These are phyloP conservation scores for Tokudaia muenninki DNA, from an alignment of 2,797 vertebrate genomes.

Conservation along the genomic window DNA sequence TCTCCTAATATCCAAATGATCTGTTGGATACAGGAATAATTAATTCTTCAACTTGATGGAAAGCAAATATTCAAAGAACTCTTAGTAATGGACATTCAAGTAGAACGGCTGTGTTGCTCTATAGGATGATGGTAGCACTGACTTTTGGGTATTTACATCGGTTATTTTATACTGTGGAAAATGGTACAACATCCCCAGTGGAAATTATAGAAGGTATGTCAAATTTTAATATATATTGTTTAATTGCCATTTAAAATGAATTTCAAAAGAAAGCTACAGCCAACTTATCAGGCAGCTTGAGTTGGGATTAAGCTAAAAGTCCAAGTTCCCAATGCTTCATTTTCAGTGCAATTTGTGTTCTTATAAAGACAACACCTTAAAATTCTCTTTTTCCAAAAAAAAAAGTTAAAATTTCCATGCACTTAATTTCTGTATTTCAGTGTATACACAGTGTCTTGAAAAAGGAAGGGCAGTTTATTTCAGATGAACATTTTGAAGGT, in stretches of 20 bases:
- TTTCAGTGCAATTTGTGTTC: background rate
- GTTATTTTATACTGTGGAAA: background rate
- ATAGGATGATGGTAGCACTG: background rate
- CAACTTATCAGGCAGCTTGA: background rate
- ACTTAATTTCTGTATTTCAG: constrained; percentile 18
- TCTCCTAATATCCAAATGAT: background rate
- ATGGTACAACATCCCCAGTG: background rate
- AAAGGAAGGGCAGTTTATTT: background rate
- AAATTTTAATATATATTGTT: constrained; percentile 30
- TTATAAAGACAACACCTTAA: constrained; percentile 1
- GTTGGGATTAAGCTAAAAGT: constrained; percentile 11
- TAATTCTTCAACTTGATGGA: background rate
- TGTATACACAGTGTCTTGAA: background rate
- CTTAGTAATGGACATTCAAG: background rate
- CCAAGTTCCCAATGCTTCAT: background rate
- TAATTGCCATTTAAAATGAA: background rate
- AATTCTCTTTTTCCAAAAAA: background rate
- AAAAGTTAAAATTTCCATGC: background rate
- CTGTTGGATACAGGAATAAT: background rate
- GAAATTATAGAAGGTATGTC: background rate
- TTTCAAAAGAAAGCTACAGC: background rate
- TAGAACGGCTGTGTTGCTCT: background rate
- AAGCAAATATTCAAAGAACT: background rate
- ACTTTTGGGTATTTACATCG: background rate
- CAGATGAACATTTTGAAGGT: background rate